Base-by-base conservation (phyloP, 2,113 vertebrate species). In the Daphoenositta chrysoptera region DNA sequence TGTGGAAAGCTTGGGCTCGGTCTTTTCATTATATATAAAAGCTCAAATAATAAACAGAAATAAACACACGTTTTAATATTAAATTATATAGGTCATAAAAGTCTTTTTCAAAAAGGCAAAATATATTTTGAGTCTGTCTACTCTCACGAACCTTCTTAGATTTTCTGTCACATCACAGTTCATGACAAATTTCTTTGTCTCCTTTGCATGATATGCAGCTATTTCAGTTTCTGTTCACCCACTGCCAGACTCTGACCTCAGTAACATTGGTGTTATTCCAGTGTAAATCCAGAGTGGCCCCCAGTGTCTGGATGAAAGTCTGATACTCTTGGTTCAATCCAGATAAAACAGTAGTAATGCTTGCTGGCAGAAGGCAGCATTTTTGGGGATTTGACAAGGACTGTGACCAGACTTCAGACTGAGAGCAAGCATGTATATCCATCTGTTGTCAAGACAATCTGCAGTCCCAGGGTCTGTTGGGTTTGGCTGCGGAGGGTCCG, bases 181-280 rank as follows among this genome's bases (percentile, higher is more conserved):
- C 44, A 58, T 89, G 70, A 89, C 70, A 86, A 91, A 94, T 71
- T 95, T 73, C 50, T 90, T 93, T 94, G 82, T 89, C 82, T 95
- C 65, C 33, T 77, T 95, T 96, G 90, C 86, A 87, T 56, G 83
- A 92, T 68, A 84, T 28, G 56, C 39, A 60, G 75, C 71, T 96
- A 95, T 91, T 95, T 91, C 93, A 94, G 71, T 78, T 63, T 83
- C 83, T 84, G 87, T 63, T 90, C 87, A 47, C 75, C 76, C 91
- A 50, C 51, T 91, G 96, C 94, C 95, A 96, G 95, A 93, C 57
- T 95, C 91, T 95, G 95, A 95, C 92, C 94, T 95, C 94, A 94
- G 90, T 65, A 87, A 92, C 56, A 42, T 68, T 92, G 94, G 79
- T 96, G 81, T 35, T 63, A 80, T 92, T 93, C 86, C 90, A 96